Evolutionary conservation across 2,888 invertebrate genomes (phyloP).

Genomic region (Microctonus hyperodae): DNA sequence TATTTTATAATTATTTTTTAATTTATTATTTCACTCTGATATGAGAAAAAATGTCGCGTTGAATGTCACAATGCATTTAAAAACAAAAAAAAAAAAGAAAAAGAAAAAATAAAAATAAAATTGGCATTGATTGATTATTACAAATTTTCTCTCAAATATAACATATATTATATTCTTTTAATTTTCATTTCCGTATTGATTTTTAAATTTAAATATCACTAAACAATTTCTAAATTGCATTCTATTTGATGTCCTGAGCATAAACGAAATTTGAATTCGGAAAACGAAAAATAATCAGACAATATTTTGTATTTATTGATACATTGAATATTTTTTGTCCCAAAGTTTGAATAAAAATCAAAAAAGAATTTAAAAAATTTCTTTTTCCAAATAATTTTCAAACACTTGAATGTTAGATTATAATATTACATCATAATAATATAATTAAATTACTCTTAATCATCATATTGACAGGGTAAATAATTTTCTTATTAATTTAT

Average conservation of each 20-base stretch:
- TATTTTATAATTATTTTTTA: slow-evolving; percentile 35
- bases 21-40: slow-evolving; percentile 26
- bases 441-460: not conserved
- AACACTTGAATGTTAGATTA: not conserved
- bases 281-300: not conserved
- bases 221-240: slow-evolving; percentile 24
- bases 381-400: not conserved
- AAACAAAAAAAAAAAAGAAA: no score
- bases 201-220: slow-evolving; percentile 25
- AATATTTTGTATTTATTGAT: not conserved
- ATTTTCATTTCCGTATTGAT: slow-evolving; percentile 25
- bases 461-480: not conserved
- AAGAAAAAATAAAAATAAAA: no score
- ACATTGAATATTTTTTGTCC: not conserved
- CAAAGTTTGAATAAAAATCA: not conserved
- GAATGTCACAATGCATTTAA: not conserved
- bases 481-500: not conserved
- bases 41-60: not conserved
- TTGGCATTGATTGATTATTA: slow-evolving; percentile 16
- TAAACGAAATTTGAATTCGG: not conserved
- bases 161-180: not conserved
- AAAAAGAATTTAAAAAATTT: not conserved
- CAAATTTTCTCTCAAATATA: slow-evolving; percentile 6
- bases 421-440: not conserved
- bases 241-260: slow-evolving; percentile 46